phyloP scores from a whole-genome alignment of 37 sponge, comb jelly and placozoan species.

The Amphimedon queenslandica region DNA sequence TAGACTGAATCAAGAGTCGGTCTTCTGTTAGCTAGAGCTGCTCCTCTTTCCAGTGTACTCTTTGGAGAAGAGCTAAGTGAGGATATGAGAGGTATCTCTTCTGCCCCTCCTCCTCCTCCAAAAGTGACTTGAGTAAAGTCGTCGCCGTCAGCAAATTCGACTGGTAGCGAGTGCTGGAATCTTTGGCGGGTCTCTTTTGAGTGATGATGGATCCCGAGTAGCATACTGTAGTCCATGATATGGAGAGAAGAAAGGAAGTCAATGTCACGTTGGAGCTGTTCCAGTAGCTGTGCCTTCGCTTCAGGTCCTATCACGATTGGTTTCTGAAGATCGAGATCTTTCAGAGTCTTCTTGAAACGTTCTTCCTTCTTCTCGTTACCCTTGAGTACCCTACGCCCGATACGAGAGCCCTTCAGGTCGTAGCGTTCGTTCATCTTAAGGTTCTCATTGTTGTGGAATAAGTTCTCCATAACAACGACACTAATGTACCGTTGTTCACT shows the following conservation, averaged over 20 bases:
- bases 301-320: constrained; percentile 57
- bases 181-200: not conserved
- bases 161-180: not conserved
- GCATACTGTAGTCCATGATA: constrained; percentile 92
- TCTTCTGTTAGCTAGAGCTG: not conserved
- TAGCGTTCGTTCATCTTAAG: constrained; percentile 64
- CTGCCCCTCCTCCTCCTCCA: no score
- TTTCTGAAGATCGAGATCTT: constrained; percentile 76
- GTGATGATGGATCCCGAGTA: constrained; percentile 73
- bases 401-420: constrained; percentile 86
- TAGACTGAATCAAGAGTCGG: not conserved
- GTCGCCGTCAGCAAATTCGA: constrained; percentile 15
- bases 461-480: constrained; percentile 92
- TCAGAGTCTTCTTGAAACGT: constrained; percentile 57
- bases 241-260: constrained; percentile 45
- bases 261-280: constrained; percentile 63
- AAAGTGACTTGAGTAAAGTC: constrained; percentile 13
- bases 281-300: constrained; percentile 61
- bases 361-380: not conserved
- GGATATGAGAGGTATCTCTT: not conserved
- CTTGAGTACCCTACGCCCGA: constrained; percentile 67
- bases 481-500: constrained; percentile 74
- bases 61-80: not conserved
- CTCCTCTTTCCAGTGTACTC: constrained; percentile 4
- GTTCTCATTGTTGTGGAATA: constrained; percentile 54